Conservation (phyloP, 1,140 invertebrate genomes). For the Diploscapter pachys region DNA sequence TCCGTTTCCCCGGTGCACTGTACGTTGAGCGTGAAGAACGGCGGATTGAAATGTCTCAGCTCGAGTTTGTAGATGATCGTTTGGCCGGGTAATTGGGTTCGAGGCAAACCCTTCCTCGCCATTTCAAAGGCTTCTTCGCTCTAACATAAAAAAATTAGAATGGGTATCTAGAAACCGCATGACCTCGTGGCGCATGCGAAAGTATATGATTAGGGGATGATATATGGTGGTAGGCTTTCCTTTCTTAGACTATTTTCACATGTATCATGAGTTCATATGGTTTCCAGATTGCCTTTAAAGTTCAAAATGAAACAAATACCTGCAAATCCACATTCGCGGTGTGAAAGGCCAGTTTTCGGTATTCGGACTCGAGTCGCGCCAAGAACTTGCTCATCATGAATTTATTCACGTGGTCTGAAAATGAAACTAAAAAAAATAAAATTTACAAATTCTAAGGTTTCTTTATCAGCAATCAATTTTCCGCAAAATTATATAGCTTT, state of each 20-base stretch:
- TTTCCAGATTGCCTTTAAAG: too few relatives aligned
- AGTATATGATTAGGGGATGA: neutral
- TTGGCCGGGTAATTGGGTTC: constrained; percentile 69
- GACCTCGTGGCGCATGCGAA: neutral
- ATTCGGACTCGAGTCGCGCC: constrained; percentile 42
- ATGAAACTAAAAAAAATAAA: too few relatives aligned
- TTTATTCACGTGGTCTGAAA: constrained; percentile 44
- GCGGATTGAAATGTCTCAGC: constrained; percentile 75
- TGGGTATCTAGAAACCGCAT: neutral
- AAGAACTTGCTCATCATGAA: constrained; percentile 38
- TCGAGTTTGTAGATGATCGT: constrained; percentile 83
- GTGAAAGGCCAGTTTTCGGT: constrained; percentile 62
- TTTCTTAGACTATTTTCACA: too few relatives aligned
- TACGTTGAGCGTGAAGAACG: constrained; percentile 79
- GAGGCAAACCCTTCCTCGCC: constrained; percentile 73
- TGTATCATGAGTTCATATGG: too few relatives aligned
- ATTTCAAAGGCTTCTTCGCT: constrained; percentile 84
- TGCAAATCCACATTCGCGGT: constrained; percentile 74
- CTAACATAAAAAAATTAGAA: constrained; percentile 7
- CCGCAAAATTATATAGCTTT: constrained; percentile 12
- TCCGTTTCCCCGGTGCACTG: constrained; percentile 46
- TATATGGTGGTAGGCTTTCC: too few relatives aligned
- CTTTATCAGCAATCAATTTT: neutral
- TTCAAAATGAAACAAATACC: neutral
- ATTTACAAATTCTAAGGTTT: too few relatives aligned